Evolutionary conservation across 2,888 invertebrate genomes (phyloP), one percentile per base, ranked within the genome.

Genomic region (Nesidiocoris tenuis): DNA sequence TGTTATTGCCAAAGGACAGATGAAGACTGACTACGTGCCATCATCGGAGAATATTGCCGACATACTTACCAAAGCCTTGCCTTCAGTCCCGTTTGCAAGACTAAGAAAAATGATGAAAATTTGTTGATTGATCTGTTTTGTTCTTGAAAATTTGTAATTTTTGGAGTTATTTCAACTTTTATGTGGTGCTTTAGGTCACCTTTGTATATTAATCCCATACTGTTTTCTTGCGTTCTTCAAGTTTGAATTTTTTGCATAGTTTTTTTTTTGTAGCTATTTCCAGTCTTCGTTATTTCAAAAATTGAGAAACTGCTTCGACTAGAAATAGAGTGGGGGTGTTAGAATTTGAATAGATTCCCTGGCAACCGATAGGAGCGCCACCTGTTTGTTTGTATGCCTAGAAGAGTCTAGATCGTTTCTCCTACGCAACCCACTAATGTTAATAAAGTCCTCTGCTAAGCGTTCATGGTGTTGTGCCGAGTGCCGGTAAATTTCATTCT

Each of bases 251-350:
- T 18, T 61, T 18, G n/a, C n/a, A n/a, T n/a, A 61, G n/a, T 19
- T 61, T 61, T 18, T 19, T n/a, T 18, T n/a, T n/a, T n/a, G n/a
- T 61, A 12, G 61, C 61, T 61, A 61, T 61, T 61, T 61, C 61
- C n/a, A 7, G 61, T 61, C 61, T 61, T 19, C 19, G 61, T 61
- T n/a, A 18, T 7, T 19, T 61, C 7, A 7, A 61, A 9, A 19
- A 19, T 61, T 61, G 7, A 16, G 18, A 12, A n/a, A 61, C 19
- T 61, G n/a, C 18, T 21, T 61, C 21, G 61, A 61, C 61, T 61
- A 61, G 21, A 61, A 61, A 61, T 61, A 61, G 61, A 61, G 21
- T 18, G 61, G 61, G 61, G 61, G 61, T 61, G 21, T 61, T 61
- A 61, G 61, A 61, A 61, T 61, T 61, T 12, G n/a, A n/a, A 39